phyloP scores from a whole-genome alignment of 2,797 vertebrate species.

The Notoglanidium macrostoma region DNA sequence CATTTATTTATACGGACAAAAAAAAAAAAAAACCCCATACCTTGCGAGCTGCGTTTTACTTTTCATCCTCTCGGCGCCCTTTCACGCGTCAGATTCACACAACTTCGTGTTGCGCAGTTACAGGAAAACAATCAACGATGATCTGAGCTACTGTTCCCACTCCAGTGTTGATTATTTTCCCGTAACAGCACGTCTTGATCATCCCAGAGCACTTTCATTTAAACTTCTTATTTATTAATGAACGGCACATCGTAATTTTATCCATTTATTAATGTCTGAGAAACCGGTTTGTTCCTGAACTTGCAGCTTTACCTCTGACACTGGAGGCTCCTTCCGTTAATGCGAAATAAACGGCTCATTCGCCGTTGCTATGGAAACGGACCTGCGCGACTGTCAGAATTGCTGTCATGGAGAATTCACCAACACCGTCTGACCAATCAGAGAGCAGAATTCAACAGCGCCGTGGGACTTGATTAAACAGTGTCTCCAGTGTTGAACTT shows the following conservation, averaged over 20 bases:
- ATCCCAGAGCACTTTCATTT: not conserved
- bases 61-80: not conserved
- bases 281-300: not conserved
- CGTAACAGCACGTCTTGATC: not conserved
- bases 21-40: not conserved
- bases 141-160: not conserved
- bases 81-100: not conserved
- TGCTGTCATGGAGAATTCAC: not conserved
- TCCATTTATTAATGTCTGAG: not conserved
- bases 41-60: not conserved
- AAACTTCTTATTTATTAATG: not conserved
- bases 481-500: not conserved
- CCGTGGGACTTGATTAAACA: not conserved
- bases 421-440: not conserved
- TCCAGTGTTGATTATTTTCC: not conserved
- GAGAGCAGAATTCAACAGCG: not conserved
- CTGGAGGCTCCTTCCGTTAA: not conserved
- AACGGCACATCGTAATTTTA: not conserved
- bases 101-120: not conserved
- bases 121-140: not conserved
- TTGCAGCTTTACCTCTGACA: not conserved
- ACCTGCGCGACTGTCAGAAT: not conserved
- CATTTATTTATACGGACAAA: not conserved
- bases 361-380: too few relatives aligned
- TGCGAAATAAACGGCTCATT: not conserved